Base-by-base conservation (phyloP, 2,888 invertebrate species). In the Malthinus flaveolus region DNA sequence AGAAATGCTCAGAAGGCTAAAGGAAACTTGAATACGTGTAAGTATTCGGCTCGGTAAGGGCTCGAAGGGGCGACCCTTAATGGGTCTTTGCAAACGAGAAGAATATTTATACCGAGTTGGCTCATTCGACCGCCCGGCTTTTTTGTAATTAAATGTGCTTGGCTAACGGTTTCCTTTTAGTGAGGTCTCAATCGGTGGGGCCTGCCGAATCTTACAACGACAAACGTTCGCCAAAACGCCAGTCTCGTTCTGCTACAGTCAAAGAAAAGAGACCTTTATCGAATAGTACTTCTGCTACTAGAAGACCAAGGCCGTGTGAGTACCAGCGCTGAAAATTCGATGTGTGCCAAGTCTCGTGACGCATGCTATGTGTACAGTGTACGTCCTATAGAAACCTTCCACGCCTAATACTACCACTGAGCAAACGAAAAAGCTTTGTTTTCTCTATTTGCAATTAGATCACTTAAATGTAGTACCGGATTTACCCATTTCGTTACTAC, bases 191-290 rank as follows among this genome's bases (percentile, higher is more conserved):
- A 76, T 88, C 88, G 59, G 86, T 87, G 68, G 89, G 88, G 64
- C 88, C 88, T 44, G 81, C 79, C 56, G 81, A 82, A 64, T 80
- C 81, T 65, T 81, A 81, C 49, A 72, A 82, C 50, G 86, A 87
- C 72, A 89, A 87, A 79, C 82, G 85, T 66, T 92, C 92, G 49
- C 91, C 92, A 23, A 90, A 91, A 72, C 87, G 91, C 66, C 89
- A 90, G 71, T 86, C 89, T 46, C 84, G 86, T 73, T 85, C 87
- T 11, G 85, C 86, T 35, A 83, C 85, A 70, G 83, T 85, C 1
- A 79, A 85, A 81, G 84, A 85, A 79, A 84, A 85, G 44, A 50
- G 56, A 32, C 23, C 54, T 9, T 48, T 55, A 32, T 58, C 58
- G 7, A 83, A 84, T 73, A 80, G 83, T 78, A 82, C 83, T 77